Conservation (phyloP, 2,797 vertebrate species). For the Eulemur coronatus region DNA sequence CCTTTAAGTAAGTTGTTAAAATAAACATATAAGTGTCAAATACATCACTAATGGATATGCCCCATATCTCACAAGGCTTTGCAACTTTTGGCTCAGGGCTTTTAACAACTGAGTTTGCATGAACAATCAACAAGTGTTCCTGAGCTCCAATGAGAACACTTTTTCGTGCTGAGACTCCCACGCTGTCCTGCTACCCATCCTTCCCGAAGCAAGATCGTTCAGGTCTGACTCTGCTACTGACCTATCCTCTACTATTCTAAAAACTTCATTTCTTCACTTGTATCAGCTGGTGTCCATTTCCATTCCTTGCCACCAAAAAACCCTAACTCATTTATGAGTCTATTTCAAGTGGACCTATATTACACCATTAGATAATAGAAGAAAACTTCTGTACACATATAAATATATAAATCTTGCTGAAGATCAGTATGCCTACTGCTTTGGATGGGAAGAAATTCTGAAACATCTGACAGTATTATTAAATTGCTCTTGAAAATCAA, state of each 20-base stretch:
- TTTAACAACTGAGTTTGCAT: not conserved
- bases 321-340: not conserved
- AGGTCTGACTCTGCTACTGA: not conserved
- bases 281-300: not conserved
- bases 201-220: not conserved
- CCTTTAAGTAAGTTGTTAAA: not conserved
- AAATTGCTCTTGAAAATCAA: not conserved
- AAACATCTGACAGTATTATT: constrained; percentile 38
- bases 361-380: not conserved
- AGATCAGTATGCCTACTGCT: not conserved
- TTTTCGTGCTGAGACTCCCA: not conserved
- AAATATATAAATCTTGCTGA: not conserved
- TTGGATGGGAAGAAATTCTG: constrained; percentile 37
- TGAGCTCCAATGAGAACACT: not conserved
- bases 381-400: not conserved
- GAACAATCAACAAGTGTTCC: not conserved
- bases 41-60: not conserved
- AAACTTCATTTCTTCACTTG: not conserved
- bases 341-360: not conserved
- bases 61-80: not conserved
- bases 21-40: not conserved
- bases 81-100: not conserved
- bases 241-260: not conserved
- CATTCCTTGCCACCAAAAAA: not conserved
- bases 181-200: not conserved